Base-by-base conservation (phyloP, 2,888 invertebrate species). In the Pteria penguin region DNA sequence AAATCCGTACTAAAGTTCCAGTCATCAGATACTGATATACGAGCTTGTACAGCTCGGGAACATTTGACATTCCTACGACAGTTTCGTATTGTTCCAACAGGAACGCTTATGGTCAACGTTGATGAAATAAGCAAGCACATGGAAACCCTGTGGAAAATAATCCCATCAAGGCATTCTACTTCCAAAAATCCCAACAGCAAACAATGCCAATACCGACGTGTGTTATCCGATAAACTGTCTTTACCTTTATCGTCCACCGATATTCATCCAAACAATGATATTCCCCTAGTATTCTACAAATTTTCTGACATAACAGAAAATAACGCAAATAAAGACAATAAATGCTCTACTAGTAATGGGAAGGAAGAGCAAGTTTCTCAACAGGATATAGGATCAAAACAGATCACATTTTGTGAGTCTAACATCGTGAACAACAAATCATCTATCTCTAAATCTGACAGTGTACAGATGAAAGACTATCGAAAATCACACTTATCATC, bases 31-130 rank as follows among this genome's bases (percentile, higher is more conserved):
- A 62, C 11, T 11, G 58, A 71, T 31, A 80, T 85, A 71, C 81
- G 82, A 32, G 78, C 80, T 0, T 85, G 87, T 55, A 75, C 85
- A 1, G 78, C 79, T n/a, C 65, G 66, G 8, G 83, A 85, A 58
- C 84, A 85, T 57, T 62, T 82, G 29, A 60, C 71, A 5, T 87
- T 87, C 61, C 70, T 84, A 8, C 72, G 77, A n/a, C 79, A 80
- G 31, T 85, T 82, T 61, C 78, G 83, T 31, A 75, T 81, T 29
- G 82, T 87, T 8, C 45, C 81, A 2, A 75, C 76, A 18, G 86
- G 86, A n/a, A 84, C 85, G 0, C 72, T 83, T 22, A 73, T 86
- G 11, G 85, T 86, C 14, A 79, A 84, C 63, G 57, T 83, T 0
- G 74, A 76, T 52, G 54, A 66, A n/a, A 52, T 84, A 5, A 62